phyloP scores from a whole-genome alignment of 2,113 vertebrate species.

The Scomber scombrus region DNA sequence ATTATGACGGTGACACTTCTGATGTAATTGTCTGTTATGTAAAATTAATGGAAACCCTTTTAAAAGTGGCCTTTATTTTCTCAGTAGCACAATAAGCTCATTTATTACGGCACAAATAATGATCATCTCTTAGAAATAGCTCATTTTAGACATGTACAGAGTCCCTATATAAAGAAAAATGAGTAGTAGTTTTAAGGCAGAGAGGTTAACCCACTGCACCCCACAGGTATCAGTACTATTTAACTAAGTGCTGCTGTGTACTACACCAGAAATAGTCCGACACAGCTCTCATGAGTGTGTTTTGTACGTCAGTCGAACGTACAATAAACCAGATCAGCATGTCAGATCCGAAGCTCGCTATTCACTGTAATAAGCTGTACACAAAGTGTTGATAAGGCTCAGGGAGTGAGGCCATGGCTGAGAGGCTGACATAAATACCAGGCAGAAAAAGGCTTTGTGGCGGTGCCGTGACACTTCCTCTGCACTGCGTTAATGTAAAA shows the following conservation, averaged over 20 bases:
- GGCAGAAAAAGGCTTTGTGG: conserved; percentile 9
- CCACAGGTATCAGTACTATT: background rate
- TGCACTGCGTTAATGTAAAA: conserved; percentile 19
- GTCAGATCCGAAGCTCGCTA: background rate
- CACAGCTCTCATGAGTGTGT: background rate
- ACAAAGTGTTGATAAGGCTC: conserved; percentile 34
- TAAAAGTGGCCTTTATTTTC: background rate
- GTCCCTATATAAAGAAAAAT: too few relatives aligned
- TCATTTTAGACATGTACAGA: too few relatives aligned
- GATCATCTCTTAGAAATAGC: too few relatives aligned
- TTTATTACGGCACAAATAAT: background rate
- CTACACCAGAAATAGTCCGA: background rate
- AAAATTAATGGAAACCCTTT: background rate
- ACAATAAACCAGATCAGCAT: background rate
- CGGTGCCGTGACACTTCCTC: conserved; percentile 25
- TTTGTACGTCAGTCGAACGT: background rate
- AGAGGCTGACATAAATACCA: conserved; percentile 29
- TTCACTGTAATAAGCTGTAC: conserved; percentile 3
- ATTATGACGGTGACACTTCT: background rate
- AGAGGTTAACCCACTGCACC: background rate
- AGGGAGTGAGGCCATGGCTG: conserved; percentile 6
- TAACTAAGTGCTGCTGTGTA: background rate
- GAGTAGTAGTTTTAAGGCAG: too few relatives aligned
- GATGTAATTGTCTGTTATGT: background rate
- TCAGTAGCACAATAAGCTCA: background rate